phyloP scores from a whole-genome alignment of 2,888 invertebrate genomes.

The Pharmacophagus antenor region DNA sequence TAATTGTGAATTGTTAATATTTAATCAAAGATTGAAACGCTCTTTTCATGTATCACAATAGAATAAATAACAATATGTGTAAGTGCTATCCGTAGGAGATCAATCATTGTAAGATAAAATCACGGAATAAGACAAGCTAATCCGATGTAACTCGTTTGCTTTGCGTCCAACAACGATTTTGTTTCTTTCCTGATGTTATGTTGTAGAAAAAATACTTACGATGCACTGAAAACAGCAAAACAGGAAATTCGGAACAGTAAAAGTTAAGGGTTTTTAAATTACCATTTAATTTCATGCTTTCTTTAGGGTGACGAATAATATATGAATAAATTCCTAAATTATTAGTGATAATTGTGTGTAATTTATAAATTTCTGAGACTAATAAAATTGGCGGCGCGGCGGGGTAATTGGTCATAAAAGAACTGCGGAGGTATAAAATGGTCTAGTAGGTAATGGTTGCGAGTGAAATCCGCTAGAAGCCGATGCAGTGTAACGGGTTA shows the following conservation, averaged over 20 bases:
- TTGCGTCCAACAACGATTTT: slow-evolving; percentile 20
- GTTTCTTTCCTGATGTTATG: slow-evolving; percentile 5
- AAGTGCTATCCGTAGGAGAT: slow-evolving; percentile 27
- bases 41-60: slow-evolving; percentile 4
- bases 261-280: neutral
- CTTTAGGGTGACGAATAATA: slow-evolving; percentile 1
- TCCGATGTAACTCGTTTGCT: slow-evolving; percentile 31
- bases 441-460: slow-evolving; percentile 56
- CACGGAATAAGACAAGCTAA: slow-evolving; percentile 35
- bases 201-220: neutral
- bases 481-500: slow-evolving; percentile 77
- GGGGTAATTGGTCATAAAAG: slow-evolving; percentile 35
- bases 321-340: slow-evolving; percentile 5
- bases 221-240: neutral
- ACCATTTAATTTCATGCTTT: slow-evolving; percentile 26
- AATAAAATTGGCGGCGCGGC: slow-evolving; percentile 13
- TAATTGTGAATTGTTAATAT: slow-evolving; percentile 4
- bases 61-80: slow-evolving; percentile 23
- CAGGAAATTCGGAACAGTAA: neutral
- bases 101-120: slow-evolving; percentile 33
- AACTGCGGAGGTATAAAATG: slow-evolving; percentile 50
- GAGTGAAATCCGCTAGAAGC: slow-evolving; percentile 71
- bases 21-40: slow-evolving; percentile 8
- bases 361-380: slow-evolving; percentile 14
- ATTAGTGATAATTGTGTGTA: slow-evolving; percentile 16